Evolutionary conservation across 2,797 vertebrate species (phyloP), one percentile per base, ranked within the genome.

Genomic region (Sphenodon punctatus): DNA sequence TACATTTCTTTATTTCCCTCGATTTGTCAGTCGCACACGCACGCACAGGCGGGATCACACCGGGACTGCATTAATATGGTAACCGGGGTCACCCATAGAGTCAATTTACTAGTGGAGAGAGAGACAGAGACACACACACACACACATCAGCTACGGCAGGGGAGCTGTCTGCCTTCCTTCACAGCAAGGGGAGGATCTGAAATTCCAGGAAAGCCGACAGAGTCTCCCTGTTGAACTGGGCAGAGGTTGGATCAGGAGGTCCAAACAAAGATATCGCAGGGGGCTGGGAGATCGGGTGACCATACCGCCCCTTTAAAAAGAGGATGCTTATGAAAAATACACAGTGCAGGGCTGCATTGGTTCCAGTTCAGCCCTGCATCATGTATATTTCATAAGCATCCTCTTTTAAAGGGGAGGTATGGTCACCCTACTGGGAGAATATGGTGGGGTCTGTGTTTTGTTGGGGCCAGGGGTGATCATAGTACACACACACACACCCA

Each of bases 131-230:
- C n/a, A n/a, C n/a, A n/a, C n/a, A n/a, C n/a, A n/a, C n/a, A 36
- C 13, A 39, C 32, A 48, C 32, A 58, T 7, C 19, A 32, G 39
- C 15, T 58, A 30, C 34, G 65, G 53, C 30, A 39, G 5, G 23
- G 36, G 12, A 1, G 0, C 2, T 65, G 46, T 15, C 59, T 32
- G 30, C 72, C 77, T 20, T 19, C 68, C 71, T 53, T 49, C 70
- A 59, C 55, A 77, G 58, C 49, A 72, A 42, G 53, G 79, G 43
- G 66, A 66, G 36, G 53, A 32, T 36, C 48, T 39, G 66, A 64
- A 19, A 36, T 20, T 19, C 55, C 34, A 7, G 55, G 34, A 34
- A 58, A 58, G 32, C 20, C 32, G 36, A 58, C 36, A 32, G 32
- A 32, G 22, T 34, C 36, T 58, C 12, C 23, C 32, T 55, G 22